Conservation (phyloP, 2,888 invertebrate species). For the Andricus curvator region DNA sequence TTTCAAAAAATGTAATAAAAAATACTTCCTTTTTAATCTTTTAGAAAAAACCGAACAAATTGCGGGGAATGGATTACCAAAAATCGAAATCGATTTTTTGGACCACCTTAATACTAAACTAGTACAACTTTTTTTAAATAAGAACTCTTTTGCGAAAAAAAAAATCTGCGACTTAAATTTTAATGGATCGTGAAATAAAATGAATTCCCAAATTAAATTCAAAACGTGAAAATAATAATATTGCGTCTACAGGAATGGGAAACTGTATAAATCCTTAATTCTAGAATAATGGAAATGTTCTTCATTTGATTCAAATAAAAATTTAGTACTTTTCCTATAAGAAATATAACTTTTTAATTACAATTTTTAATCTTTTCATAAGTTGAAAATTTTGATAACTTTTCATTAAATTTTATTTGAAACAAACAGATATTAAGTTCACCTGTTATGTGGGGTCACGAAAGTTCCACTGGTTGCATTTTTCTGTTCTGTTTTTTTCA, state of each 20-base stretch:
- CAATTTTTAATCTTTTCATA: not conserved
- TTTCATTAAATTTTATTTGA: conserved; percentile 13
- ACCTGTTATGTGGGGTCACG: conserved; percentile 33
- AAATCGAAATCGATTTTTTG: too few species aligned
- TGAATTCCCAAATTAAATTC: not conserved
- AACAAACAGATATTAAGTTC: conserved; percentile 20
- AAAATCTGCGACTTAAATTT: not conserved
- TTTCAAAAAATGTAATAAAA: too few species aligned
- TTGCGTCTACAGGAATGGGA: not conserved
- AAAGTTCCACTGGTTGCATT: conserved; percentile 31
- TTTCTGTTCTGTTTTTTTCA: conserved; percentile 40
- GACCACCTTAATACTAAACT: not conserved
- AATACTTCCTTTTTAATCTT: too few species aligned
- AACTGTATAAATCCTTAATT: not conserved
- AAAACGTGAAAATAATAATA: not conserved
- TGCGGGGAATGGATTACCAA: too few species aligned
- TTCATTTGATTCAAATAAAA: not conserved
- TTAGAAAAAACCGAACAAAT: too few species aligned
- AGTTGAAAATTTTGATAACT: not conserved
- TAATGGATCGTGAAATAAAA: not conserved
- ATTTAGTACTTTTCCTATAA: not conserved
- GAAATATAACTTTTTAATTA: not conserved
- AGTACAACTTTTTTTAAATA: not conserved
- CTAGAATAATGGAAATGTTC: not conserved
- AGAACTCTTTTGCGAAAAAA: not conserved